Evolutionary conservation across 1,140 invertebrate species (phyloP).

Genomic region (Parapsyche elsis): DNA sequence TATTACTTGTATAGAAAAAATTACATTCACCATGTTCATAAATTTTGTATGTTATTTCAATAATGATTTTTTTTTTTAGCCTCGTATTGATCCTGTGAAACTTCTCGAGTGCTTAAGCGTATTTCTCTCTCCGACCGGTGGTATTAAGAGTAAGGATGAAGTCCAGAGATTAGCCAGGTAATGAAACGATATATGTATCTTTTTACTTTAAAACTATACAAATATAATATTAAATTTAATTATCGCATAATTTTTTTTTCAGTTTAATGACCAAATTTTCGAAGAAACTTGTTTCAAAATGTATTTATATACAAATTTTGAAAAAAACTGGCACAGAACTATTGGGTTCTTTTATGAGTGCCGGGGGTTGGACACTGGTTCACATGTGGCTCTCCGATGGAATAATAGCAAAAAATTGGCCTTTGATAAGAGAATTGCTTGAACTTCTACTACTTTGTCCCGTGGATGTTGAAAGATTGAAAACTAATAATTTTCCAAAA

Average conservation of each 20-base stretch:
- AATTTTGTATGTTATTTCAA: too few relatives aligned
- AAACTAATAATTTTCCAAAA: constrained; percentile 91
- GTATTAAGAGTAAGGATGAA: constrained; percentile 87
- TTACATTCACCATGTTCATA: too few relatives aligned
- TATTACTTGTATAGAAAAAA: too few relatives aligned
- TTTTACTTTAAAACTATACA: neutral
- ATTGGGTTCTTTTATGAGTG: constrained; percentile 87
- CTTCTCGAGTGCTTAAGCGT: constrained; percentile 88
- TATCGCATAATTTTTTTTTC: constrained; percentile 68
- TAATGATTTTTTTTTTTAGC: constrained; percentile 70
- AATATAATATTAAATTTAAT: constrained; percentile 44
- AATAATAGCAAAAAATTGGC: constrained; percentile 84
- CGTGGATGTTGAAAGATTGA: constrained; percentile 88
- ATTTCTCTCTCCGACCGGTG: constrained; percentile 82
- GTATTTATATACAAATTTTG: constrained; percentile 94
- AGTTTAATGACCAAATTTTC: constrained; percentile 96
- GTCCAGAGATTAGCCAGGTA: constrained; percentile 83
- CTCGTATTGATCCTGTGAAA: constrained; percentile 89
- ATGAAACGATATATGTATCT: constrained; percentile 58
- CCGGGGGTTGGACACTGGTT: constrained; percentile 90
- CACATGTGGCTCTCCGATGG: constrained; percentile 90
- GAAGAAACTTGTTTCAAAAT: constrained; percentile 94
- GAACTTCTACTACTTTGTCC: constrained; percentile 86
- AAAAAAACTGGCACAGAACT: constrained; percentile 87
- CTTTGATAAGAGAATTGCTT: constrained; percentile 86